Evolutionary conservation across 1,140 invertebrate genomes (phyloP).

Genomic region (Scaptomyza montana): DNA sequence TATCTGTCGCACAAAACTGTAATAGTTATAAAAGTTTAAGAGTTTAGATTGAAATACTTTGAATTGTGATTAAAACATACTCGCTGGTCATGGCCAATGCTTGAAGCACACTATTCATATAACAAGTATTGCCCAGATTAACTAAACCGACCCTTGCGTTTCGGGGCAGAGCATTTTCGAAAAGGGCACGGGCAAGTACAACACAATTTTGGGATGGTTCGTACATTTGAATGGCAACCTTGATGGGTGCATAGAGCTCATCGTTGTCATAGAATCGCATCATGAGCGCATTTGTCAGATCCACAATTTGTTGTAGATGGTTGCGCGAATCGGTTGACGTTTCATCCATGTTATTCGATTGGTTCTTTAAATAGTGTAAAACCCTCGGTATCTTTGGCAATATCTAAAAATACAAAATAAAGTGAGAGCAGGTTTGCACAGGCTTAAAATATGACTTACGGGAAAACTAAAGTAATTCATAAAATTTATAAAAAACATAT

Average conservation of each 20-base stretch:
- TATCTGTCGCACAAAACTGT: constrained; percentile 87
- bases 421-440: no score
- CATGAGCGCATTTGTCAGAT: constrained; percentile 84
- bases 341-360: constrained; percentile 70
- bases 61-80: constrained; percentile 85
- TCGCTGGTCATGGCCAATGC: constrained; percentile 91
- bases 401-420: constrained; percentile 49
- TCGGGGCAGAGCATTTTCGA: constrained; percentile 53
- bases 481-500: no score
- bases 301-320: constrained; percentile 84
- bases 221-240: constrained; percentile 53
- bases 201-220: constrained; percentile 62
- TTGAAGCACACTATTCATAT: constrained; percentile 94
- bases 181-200: constrained; percentile 51
- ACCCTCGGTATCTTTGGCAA: constrained; percentile 78
- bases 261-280: constrained; percentile 84
- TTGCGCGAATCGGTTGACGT: constrained; percentile 80
- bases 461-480: no score
- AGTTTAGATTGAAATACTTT: neutral
- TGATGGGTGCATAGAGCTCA: constrained; percentile 78
- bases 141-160: constrained; percentile 89
- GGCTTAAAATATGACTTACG: no score
- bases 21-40: constrained; percentile 16
- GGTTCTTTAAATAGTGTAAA: constrained; percentile 64
- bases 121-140: constrained; percentile 94